A percentile compares a stretch with the other conserved stretches of the same genome.
These are phyloP conservation scores for Catotricha subobsoleta DNA, from an alignment of 2,888 invertebrate species.

Conservation along the genomic window DNA sequence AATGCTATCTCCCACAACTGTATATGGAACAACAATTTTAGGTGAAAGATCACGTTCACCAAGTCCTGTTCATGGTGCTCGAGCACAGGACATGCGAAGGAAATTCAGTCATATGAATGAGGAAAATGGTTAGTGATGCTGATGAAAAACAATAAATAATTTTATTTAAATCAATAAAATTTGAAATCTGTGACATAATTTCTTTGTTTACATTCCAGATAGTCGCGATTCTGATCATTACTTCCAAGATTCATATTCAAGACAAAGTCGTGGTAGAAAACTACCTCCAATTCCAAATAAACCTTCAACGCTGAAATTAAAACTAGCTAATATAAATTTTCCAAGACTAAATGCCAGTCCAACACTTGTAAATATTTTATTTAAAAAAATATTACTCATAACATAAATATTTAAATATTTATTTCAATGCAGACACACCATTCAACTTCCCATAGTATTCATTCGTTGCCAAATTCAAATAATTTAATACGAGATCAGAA, in stretches of 20 bases:
- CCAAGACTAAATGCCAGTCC: constrained; percentile 90
- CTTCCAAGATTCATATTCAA: constrained; percentile 33
- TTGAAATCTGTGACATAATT: background rate
- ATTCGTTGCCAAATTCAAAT: constrained; percentile 31
- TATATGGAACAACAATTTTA: constrained; percentile 35
- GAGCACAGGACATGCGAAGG: constrained; percentile 33
- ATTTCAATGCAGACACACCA: constrained; percentile 24
- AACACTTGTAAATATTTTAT: constrained; percentile 57
- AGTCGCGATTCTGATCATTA: constrained; percentile 21
- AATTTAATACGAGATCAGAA: constrained; percentile 28
- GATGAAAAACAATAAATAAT: too few relatives aligned
- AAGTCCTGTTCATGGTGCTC: constrained; percentile 26
- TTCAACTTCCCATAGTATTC: constrained; percentile 33
- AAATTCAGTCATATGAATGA: constrained; percentile 32
- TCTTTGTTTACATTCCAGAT: background rate
- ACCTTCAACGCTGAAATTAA: constrained; percentile 79
- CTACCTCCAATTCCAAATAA: constrained; percentile 83
- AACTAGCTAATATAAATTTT: constrained; percentile 72
- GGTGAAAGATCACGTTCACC: constrained; percentile 34
- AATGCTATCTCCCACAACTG: too few relatives aligned
- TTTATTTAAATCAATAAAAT: constrained; percentile 7
- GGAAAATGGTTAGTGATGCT: constrained; percentile 30
- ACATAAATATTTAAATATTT: too few relatives aligned
- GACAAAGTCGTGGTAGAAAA: constrained; percentile 56
- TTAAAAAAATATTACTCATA: constrained; percentile 8